Conservation (phyloP, 2,888 invertebrate genomes). For the Cephus pulcher region DNA sequence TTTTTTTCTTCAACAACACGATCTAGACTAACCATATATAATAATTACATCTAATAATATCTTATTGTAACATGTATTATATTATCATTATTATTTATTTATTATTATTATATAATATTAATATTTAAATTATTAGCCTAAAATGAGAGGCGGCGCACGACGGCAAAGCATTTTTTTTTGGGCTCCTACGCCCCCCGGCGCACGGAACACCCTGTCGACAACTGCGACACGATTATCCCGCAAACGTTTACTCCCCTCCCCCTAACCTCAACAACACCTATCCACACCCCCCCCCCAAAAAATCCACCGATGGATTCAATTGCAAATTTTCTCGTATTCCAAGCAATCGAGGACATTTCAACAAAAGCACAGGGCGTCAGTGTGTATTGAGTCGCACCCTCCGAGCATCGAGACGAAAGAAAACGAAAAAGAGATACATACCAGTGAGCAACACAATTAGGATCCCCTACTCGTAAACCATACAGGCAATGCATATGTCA, state of each 20-base stretch:
- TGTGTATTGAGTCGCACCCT: not conserved
- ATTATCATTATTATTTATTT: conserved; percentile 56
- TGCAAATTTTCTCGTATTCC: not conserved
- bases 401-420: not conserved
- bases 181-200: conserved; percentile 61
- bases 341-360: not conserved
- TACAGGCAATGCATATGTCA: not conserved
- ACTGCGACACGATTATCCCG: conserved; percentile 36
- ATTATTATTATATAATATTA: conserved; percentile 55
- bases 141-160: conserved; percentile 66
- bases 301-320: not conserved
- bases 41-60: conserved; percentile 68
- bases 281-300: not conserved
- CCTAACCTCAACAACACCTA: not conserved
- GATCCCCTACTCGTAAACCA: not conserved
- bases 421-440: not conserved
- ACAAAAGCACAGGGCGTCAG: not conserved
- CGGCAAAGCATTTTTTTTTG: conserved; percentile 63
- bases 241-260: not conserved
- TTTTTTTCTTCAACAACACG: conserved; percentile 65
- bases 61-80: conserved; percentile 66
- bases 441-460: not conserved
- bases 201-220: conserved; percentile 65
- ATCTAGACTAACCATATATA: conserved; percentile 67
- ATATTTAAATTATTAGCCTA: conserved; percentile 66